Evolutionary conservation across 2,797 vertebrate species (phyloP).

Genomic region (Girardinus metallicus): DNA sequence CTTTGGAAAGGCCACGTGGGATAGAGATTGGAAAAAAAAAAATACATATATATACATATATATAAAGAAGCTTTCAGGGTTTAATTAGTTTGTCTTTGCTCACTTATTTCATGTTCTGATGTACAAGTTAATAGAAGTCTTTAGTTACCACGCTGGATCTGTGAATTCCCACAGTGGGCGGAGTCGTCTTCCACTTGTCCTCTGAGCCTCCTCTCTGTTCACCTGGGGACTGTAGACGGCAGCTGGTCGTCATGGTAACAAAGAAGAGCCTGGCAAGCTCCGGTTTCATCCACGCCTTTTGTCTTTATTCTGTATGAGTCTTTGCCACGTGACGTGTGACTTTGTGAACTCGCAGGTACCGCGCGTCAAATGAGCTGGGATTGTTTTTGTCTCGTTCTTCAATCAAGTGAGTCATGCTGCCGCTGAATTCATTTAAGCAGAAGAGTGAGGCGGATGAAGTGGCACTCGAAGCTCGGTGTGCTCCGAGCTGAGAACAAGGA

Average conservation of each 20-base stretch:
- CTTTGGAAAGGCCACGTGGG: slow-evolving; percentile 37
- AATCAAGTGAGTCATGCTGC: slow-evolving; percentile 34
- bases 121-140: slow-evolving; percentile 22
- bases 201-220: slow-evolving; percentile 38
- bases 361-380: slow-evolving; percentile 40
- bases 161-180: slow-evolving; percentile 59
- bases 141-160: slow-evolving; percentile 46
- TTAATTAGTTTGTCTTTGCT: neutral
- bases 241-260: slow-evolving; percentile 73
- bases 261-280: slow-evolving; percentile 60
- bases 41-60: neutral
- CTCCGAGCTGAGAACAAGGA: slow-evolving; percentile 34
- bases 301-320: slow-evolving; percentile 61
- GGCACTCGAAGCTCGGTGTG: slow-evolving; percentile 25
- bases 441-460: slow-evolving; percentile 34
- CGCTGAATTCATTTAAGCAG: slow-evolving; percentile 23
- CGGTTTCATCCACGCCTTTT: slow-evolving; percentile 72
- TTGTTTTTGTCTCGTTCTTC: slow-evolving; percentile 39
- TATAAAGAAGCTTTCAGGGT: neutral
- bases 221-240: slow-evolving; percentile 27
- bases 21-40: slow-evolving; percentile 10
- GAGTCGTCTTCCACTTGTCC: slow-evolving; percentile 55
- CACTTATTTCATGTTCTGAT: slow-evolving; percentile 21
- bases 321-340: slow-evolving; percentile 58
- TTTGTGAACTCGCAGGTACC: slow-evolving; percentile 38